These are phyloP conservation scores for Halichoeres trimaculatus DNA, from an alignment of 2,113 vertebrate species.

Conservation along the genomic window DNA sequence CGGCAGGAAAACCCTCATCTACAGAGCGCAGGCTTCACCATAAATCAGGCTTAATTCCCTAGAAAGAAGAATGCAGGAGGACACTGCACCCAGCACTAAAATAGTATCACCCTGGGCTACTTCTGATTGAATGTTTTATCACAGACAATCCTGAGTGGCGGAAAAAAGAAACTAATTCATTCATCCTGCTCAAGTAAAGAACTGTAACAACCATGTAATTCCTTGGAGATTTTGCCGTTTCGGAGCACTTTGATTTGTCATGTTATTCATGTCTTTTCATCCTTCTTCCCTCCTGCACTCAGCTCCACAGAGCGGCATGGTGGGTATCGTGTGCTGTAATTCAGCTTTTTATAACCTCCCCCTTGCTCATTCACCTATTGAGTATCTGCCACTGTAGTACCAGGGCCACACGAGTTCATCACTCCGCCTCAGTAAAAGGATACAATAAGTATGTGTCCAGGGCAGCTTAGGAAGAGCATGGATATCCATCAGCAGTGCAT, in stretches of 20 bases:
- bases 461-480: conserved; percentile 79
- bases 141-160: conserved; percentile 79
- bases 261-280: conserved; percentile 80
- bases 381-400: conserved; percentile 72
- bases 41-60: conserved; percentile 81
- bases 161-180: conserved; percentile 82
- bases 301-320: conserved; percentile 56
- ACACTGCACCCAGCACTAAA: conserved; percentile 73
- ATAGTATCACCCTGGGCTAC: conserved; percentile 83
- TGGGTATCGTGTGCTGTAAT: conserved; percentile 73
- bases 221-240: conserved; percentile 75
- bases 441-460: conserved; percentile 83
- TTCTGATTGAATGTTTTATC: conserved; percentile 85
- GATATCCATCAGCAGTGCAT: conserved; percentile 78
- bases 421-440: conserved; percentile 80
- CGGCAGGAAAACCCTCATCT: conserved; percentile 72
- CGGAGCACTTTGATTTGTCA: conserved; percentile 78
- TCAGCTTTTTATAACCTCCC: conserved; percentile 74
- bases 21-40: conserved; percentile 61
- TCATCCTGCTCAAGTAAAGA: conserved; percentile 80
- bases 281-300: conserved; percentile 57
- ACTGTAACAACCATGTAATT: conserved; percentile 82
- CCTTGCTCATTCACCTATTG: conserved; percentile 74
- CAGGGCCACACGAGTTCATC: conserved; percentile 75
- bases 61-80: conserved; percentile 74